A percentile compares a stretch with the other conserved stretches of the same genome.
Evolutionary conservation across 2,797 vertebrate genomes (phyloP).

Genomic region (Hyperoplus immaculatus): DNA sequence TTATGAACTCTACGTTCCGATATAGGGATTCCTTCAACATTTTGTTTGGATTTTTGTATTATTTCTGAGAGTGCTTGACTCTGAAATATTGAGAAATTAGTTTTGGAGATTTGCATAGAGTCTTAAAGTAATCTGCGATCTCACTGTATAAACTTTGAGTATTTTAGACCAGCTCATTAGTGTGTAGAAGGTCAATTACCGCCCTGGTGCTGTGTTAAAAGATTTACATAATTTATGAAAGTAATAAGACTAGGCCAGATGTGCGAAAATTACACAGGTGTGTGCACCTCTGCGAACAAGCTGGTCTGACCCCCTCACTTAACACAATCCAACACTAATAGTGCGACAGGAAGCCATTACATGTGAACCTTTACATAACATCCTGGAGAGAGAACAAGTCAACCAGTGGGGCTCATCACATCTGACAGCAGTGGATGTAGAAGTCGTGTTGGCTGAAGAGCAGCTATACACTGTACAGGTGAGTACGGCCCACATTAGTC

Average conservation of each 20-base stretch:
- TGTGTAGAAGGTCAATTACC: constrained; percentile 12
- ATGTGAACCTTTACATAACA: neutral
- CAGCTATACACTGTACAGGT: too few relatives aligned
- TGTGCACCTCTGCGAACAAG: neutral
- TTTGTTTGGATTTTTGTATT: neutral
- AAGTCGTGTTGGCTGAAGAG: neutral
- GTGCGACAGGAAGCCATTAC: neutral
- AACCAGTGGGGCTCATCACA: neutral
- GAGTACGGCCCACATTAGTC: neutral
- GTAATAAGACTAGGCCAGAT: constrained; percentile 10
- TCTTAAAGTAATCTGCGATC: neutral
- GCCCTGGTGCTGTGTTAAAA: neutral
- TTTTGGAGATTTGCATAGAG: neutral
- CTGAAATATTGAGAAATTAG: too few relatives aligned
- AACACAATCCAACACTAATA: neutral
- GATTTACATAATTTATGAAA: constrained; percentile 24
- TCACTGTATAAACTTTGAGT: neutral
- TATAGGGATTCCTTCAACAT: neutral
- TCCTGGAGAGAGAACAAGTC: neutral
- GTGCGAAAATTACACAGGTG: neutral
- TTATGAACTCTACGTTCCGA: neutral
- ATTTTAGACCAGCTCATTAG: constrained; percentile 5
- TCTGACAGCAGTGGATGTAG: neutral
- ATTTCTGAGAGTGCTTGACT: neutral
- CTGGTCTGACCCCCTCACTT: neutral